Evolutionary conservation across 2,888 invertebrate species (phyloP), one percentile per base, ranked within the genome.

Genomic region (Bimastos eiseni): DNA sequence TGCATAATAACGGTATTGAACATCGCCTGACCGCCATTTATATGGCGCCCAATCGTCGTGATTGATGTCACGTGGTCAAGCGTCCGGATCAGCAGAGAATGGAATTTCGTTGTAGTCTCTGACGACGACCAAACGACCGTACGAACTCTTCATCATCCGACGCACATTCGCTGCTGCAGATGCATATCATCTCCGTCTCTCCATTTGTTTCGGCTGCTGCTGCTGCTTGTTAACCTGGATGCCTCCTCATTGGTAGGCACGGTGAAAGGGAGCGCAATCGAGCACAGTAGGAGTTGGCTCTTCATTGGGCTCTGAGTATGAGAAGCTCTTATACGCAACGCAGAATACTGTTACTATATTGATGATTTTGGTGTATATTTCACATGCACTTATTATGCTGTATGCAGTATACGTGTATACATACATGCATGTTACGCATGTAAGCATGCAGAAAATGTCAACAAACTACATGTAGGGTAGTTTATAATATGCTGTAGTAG

Each of bases 31-130:
- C 70, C 70, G 70, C 70, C 70, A 70, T 70, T 70, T 70, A 70
- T 70, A n/a, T 70, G 70, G 70, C 70, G 70, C 70, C n/a, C 30
- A 13, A n/a, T 70, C 70, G 1, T 30, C 70, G 30, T 70, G 70
- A 70, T 70, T 30, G 70, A 70, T 70, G 70, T 30, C 70, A 70
- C 6, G 8, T 70, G 70, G 70, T 70, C 49, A 49, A 49, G 49
- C 49, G 11, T 6, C 70, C n/a, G 30, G 70, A n/a, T 70, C 30
- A n/a, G 70, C 70, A 70, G 30, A 70, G 70, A 70, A 70, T 70
- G 70, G 70, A 70, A n/a, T 70, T 70, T 70, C 70, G 70, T n/a
- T 70, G 70, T 70, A 70, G n/a, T 70, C 70, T 70, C 70, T n/a
- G n/a, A 70, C 70, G 70, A 70, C 70, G n/a, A n/a, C n/a, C n/a